Evolutionary conservation across 2,888 invertebrate species (phyloP).

Genomic region (Monoplex corrugatus): DNA sequence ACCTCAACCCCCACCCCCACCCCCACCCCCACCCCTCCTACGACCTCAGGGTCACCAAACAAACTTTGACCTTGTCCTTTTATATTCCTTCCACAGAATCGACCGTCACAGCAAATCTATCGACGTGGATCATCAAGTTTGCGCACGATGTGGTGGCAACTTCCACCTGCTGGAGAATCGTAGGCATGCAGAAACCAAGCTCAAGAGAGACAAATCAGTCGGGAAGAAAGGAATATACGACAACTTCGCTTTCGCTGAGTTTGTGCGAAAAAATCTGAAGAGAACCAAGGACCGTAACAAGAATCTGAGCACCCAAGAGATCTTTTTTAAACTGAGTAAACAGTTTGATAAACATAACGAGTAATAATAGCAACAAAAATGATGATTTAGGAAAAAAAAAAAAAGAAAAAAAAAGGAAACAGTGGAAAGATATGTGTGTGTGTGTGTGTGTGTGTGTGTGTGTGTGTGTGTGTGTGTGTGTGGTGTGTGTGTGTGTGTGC

Average conservation of each 20-base stretch:
- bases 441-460: neutral
- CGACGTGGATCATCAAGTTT: neutral
- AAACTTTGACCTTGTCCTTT: neutral
- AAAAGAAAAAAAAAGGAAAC: neutral
- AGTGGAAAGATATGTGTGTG: neutral
- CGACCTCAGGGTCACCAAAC: too few species aligned
- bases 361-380: neutral
- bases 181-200: too few species aligned
- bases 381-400: neutral
- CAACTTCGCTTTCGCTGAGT: neutral
- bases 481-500: neutral
- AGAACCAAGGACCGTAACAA: neutral
- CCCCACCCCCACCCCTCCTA: too few species aligned
- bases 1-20: neutral
- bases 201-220: too few species aligned
- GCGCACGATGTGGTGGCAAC: neutral
- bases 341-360: neutral
- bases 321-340: neutral
- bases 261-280: neutral
- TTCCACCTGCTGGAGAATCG: constrained; percentile 8
- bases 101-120: constrained; percentile 14
- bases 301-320: neutral
- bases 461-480: neutral
- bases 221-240: too few species aligned
- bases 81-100: neutral